Conservation (phyloP, 2,888 invertebrate genomes). For the Phymatocera aterrima region DNA sequence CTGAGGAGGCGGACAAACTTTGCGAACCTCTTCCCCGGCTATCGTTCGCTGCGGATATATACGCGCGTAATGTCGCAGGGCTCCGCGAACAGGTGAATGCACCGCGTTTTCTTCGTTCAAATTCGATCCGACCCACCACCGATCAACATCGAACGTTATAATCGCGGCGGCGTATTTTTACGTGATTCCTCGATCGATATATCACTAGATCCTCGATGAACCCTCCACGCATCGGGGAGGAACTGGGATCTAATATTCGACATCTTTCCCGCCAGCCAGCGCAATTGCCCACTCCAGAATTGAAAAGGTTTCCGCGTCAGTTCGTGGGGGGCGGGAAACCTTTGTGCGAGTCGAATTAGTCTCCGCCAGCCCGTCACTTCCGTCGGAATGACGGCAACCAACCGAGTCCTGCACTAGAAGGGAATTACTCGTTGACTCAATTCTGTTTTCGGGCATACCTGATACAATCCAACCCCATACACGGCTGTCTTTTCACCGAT, state of each 20-base stretch:
- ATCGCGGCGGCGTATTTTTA: too few species aligned
- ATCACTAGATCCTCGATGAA: too few species aligned
- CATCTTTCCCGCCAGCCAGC: too few species aligned
- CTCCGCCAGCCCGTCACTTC: background rate
- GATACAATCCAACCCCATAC: background rate
- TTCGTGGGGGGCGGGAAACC: background rate
- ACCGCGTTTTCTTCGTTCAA: too few species aligned
- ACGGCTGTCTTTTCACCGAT: background rate
- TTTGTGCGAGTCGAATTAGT: background rate
- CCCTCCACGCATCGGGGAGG: too few species aligned
- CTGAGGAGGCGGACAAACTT: background rate
- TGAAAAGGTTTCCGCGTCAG: background rate
- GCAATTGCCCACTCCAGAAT: too few species aligned
- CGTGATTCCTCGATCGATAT: too few species aligned
- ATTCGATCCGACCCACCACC: too few species aligned
- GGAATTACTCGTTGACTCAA: slow-evolving; percentile 65
- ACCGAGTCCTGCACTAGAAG: slow-evolving; percentile 59
- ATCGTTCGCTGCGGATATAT: background rate
- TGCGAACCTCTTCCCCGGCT: background rate
- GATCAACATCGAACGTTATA: too few species aligned
- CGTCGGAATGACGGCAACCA: background rate
- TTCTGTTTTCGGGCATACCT: slow-evolving; percentile 50
- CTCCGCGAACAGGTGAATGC: too few species aligned
- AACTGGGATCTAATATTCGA: too few species aligned
- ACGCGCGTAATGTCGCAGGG: too few species aligned